A percentile compares a stretch with the other conserved stretches of the same genome.
Conservation (phyloP, 2,888 invertebrate species). For the Labia minor region DNA sequence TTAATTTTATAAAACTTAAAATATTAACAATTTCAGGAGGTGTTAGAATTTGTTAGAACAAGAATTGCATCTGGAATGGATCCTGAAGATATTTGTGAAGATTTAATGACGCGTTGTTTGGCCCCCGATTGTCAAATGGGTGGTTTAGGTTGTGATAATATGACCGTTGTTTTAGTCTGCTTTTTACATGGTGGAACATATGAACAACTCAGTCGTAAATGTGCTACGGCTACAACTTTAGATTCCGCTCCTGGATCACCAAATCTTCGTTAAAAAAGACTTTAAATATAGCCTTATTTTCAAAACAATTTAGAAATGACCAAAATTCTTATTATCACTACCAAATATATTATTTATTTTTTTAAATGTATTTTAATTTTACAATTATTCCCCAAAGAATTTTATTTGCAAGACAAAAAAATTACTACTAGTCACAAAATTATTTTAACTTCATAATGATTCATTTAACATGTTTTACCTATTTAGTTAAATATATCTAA, state of each 20-base stretch:
- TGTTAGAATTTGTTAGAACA: conserved; percentile 76
- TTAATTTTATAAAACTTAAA: too few species aligned
- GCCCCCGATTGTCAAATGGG: conserved; percentile 96
- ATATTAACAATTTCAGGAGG: conserved; percentile 64
- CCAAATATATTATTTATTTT: too few species aligned
- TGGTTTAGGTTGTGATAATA: conserved; percentile 96
- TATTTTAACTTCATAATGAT: too few species aligned
- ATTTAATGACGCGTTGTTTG: conserved; percentile 85
- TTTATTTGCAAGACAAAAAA: too few species aligned
- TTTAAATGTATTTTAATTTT: too few species aligned
- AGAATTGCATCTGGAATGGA: conserved; percentile 71
- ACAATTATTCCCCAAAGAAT: too few species aligned
- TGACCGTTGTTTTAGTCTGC: conserved; percentile 89
- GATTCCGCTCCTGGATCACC: not conserved
- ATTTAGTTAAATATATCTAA: too few species aligned
- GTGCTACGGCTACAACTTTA: conserved; percentile 26
- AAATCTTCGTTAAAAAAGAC: conserved; percentile 5
- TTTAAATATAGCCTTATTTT: not conserved
- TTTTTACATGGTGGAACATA: conserved; percentile 51
- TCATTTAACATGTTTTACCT: too few species aligned
- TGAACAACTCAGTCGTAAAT: conserved; percentile 35
- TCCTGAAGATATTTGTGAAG: conserved; percentile 92
- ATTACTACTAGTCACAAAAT: too few species aligned
- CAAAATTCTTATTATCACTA: not conserved
- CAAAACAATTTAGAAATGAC: not conserved